Conservation (phyloP, 2,113 vertebrate species). For the Atractosteus spatula region DNA sequence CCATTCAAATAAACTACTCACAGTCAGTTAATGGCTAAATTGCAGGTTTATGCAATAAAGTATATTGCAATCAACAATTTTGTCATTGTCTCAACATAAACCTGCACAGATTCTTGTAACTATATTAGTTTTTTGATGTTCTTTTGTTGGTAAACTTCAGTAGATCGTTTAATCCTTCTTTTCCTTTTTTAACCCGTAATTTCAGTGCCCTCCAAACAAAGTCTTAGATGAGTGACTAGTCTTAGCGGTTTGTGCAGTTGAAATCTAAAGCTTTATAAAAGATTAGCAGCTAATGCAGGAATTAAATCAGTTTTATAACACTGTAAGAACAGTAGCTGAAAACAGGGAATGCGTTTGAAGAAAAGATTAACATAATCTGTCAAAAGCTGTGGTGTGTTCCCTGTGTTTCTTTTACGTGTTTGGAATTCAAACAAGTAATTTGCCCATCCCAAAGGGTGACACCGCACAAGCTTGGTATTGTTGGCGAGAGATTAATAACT, state of each 20-base stretch:
- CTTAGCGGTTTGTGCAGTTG: not conserved
- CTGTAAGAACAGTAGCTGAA: not conserved
- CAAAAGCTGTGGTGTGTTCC: not conserved
- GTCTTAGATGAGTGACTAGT: not conserved
- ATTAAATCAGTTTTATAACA: not conserved
- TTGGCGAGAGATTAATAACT: not conserved
- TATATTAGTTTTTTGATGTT: too few species aligned
- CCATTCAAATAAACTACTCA: too few species aligned
- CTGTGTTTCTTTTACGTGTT: not conserved
- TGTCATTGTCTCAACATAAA: too few species aligned
- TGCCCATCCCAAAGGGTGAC: too few species aligned
- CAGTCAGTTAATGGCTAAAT: too few species aligned
- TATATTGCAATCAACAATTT: too few species aligned
- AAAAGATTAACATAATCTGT: constrained; percentile 1
- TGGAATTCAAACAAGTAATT: not conserved
- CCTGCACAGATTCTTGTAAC: too few species aligned
- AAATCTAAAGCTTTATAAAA: not conserved
- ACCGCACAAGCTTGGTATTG: not conserved
- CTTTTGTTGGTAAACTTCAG: too few species aligned
- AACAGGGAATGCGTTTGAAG: constrained; percentile 7
- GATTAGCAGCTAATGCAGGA: constrained; percentile 10
- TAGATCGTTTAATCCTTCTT: not conserved
- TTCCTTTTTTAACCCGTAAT: constrained; percentile 4
- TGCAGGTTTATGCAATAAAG: too few species aligned
- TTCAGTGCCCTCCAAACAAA: constrained; percentile 1